Conservation (phyloP, 2,888 invertebrate species). For the Melanargia galathea region DNA sequence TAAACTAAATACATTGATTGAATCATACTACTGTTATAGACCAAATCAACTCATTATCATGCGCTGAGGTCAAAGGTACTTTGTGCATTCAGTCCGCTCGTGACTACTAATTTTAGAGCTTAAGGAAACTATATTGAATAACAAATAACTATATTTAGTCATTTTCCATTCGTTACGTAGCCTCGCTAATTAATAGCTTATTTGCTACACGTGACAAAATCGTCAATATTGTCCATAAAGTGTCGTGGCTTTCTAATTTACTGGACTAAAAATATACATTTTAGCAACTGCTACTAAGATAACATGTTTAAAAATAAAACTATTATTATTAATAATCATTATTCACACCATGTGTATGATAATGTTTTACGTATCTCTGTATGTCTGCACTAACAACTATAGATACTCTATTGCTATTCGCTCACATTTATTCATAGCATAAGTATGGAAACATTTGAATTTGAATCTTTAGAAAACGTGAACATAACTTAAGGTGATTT, state of each 20-base stretch:
- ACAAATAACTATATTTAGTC: constrained; percentile 18
- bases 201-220: constrained; percentile 4
- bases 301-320: constrained; percentile 4
- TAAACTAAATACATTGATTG: constrained; percentile 10
- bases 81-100: constrained; percentile 29
- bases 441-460: neutral
- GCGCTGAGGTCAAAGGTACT: constrained; percentile 40
- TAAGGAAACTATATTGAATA: constrained; percentile 28
- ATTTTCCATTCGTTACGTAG: constrained; percentile 21
- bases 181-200: constrained; percentile 19
- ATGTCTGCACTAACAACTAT: neutral
- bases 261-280: neutral
- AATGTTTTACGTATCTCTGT: neutral
- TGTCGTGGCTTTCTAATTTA: constrained; percentile 16
- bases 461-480: neutral
- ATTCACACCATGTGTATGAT: neutral
- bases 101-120: constrained; percentile 37
- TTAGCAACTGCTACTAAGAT: neutral
- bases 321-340: neutral
- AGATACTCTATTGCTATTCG: neutral
- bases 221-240: neutral
- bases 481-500: neutral
- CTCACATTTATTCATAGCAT: neutral
- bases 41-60: constrained; percentile 30
- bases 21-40: constrained; percentile 20